phyloP scores from a whole-genome alignment of 2,888 invertebrate species.

The Rambutsinella grinnellia region DNA sequence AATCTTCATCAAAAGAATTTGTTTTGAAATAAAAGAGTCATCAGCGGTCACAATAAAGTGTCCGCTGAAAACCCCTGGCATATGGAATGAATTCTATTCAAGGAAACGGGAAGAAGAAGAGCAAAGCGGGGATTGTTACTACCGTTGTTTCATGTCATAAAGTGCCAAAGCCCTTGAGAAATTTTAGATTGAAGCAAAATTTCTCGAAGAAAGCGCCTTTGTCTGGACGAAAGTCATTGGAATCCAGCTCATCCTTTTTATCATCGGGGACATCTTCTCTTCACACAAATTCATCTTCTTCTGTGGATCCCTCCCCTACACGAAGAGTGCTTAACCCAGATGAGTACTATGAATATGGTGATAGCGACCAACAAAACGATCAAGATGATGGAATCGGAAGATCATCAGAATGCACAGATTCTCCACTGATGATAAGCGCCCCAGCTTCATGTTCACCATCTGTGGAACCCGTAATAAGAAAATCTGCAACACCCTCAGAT shows the following conservation, averaged over 20 bases:
- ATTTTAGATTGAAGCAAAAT: slow-evolving; percentile 40
- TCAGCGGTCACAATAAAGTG: slow-evolving; percentile 39
- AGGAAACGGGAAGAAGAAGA: slow-evolving; percentile 35
- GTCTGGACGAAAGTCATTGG: slow-evolving; percentile 39
- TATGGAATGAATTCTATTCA: slow-evolving; percentile 44
- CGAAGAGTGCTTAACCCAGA: slow-evolving; percentile 45
- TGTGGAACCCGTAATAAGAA: slow-evolving; percentile 10
- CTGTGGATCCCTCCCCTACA: background rate
- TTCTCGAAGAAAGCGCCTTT: slow-evolving; percentile 33
- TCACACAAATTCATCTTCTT: slow-evolving; percentile 26
- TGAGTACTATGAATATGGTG: slow-evolving; percentile 43
- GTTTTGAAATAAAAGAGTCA: no score
- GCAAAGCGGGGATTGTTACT: slow-evolving; percentile 34
- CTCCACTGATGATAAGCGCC: background rate
- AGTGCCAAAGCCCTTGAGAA: slow-evolving; percentile 50
- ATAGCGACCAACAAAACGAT: slow-evolving; percentile 18
- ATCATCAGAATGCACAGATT: slow-evolving; percentile 32
- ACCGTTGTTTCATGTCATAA: slow-evolving; percentile 43
- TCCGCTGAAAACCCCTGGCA: slow-evolving; percentile 19
- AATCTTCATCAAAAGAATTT: no score
- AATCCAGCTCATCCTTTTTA: slow-evolving; percentile 39
- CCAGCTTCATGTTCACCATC: slow-evolving; percentile 20
- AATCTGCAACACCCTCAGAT: slow-evolving; percentile 37
- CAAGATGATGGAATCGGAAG: slow-evolving; percentile 33
- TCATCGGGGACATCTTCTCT: slow-evolving; percentile 40